A percentile compares a stretch with the other conserved stretches of the same genome.
phyloP scores from a whole-genome alignment of 53 echinoderm and acorn worm genomes.

The Echinarachnius parma region DNA sequence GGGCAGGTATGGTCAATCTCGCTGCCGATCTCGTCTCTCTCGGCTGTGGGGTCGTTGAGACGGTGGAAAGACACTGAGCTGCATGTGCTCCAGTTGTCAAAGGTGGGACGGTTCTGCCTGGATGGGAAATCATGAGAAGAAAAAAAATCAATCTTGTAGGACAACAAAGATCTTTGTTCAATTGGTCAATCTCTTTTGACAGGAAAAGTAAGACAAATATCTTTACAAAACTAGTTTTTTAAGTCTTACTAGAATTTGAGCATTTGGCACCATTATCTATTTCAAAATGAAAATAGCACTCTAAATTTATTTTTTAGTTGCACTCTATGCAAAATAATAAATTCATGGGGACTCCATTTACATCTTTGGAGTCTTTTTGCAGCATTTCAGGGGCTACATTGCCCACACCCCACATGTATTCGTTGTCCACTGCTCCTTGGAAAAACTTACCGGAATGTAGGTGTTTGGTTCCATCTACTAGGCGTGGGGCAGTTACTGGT shows the following conservation, averaged over 20 bases:
- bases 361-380: too few relatives aligned
- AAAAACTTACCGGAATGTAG: constrained; percentile 21
- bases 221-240: too few relatives aligned
- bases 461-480: constrained; percentile 31
- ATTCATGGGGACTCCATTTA: too few relatives aligned
- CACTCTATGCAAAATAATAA: too few relatives aligned
- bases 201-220: not conserved
- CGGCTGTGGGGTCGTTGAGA: constrained; percentile 19
- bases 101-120: constrained; percentile 22
- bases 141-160: not conserved
- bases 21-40: constrained; percentile 68
- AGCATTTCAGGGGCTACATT: too few relatives aligned
- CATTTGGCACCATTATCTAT: too few relatives aligned
- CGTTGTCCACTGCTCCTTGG: too few relatives aligned
- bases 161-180: not conserved
- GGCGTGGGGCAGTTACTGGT: constrained; percentile 35
- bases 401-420: too few relatives aligned
- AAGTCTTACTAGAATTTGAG: too few relatives aligned
- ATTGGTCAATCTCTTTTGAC: not conserved
- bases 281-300: too few relatives aligned
- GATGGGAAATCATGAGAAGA: too few relatives aligned
- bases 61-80: constrained; percentile 43
- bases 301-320: too few relatives aligned
- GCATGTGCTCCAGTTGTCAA: constrained; percentile 36
- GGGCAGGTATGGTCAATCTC: constrained; percentile 89